Base-by-base conservation (phyloP, 2,113 vertebrate genomes). In the Struthidea cinerea region DNA sequence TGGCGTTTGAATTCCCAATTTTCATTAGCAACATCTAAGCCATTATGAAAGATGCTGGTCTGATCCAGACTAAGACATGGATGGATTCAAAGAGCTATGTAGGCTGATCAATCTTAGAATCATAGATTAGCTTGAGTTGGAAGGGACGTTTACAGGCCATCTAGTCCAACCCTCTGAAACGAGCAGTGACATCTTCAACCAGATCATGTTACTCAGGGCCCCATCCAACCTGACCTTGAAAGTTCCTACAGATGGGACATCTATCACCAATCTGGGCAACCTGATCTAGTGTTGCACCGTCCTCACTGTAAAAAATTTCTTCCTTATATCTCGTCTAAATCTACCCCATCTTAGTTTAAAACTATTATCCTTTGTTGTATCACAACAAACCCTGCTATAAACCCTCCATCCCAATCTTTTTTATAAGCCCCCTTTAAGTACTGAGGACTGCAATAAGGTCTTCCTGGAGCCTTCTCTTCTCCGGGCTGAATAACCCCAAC, bases 271-370 rank as follows among this genome's bases (percentile, higher is more conserved):
- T 30, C 37, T 39, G 9, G 22, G 28, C 10, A 87, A 41, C 7
- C 28, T 32, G 28, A 4, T 19, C 23, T 56, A 70, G 6, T 35
- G 6, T 28, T 59, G 55, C 19, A 80, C 9, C 7, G 53, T 4
- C 3, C 11, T 10, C 12, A 59, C 4, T 1, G 2, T 12, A 30
- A 50, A 60, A 55, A 10, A 1, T 1, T 11, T 75, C 7, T 30
- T n/a, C 21, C 11, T 55, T 65, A 10, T 41, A 26, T 23, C 6
- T 65, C 41, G 3, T 21, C 30, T 70, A 6, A 65, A 20, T 80
- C 24, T 70, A 46, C 33, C 6, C 4, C 33, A 4, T 60, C 41
- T 60, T 79, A 16, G 24, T 74, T 70, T 65, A 50, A 93, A 92
- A 23, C 7, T 10, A 3, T 46, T 75, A 4, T 2, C 8, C 5